Base-by-base conservation (phyloP, 2,888 invertebrate species). In the Flexamia atlantica region DNA sequence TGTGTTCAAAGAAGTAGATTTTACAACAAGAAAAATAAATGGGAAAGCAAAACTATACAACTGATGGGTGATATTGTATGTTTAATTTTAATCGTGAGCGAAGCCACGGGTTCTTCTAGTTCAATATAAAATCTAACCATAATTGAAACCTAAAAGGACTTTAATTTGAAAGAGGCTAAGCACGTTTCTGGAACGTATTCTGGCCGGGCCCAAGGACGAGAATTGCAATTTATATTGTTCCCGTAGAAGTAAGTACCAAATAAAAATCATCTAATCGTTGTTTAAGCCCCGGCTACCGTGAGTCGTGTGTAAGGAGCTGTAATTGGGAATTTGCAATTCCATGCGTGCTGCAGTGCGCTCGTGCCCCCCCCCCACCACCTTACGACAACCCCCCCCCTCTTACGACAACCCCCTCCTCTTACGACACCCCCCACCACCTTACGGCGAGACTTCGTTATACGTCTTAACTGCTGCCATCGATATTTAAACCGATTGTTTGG, bases 321-420 rank as follows among this genome's bases (percentile, higher is more conserved):
- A 70, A 70, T 70, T 70, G 70, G 70, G 40, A 70, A 70, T 70
- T 70, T 70, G 70, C 70, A 70, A 70, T 70, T 70, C 70, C 10
- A 40, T 40, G 70, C 70, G 70, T 70, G 70, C 20, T 70, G 57
- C 57, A 57, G 20, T 57, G 20, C 57, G 20, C 23, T 17, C 10
- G 2, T 7, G 3, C 46, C 20, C 64, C 64, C 57, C 57, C 64
- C 30, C 28, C 14, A 2, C 30, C 57, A 28, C 64, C 28, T 20
- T 53, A 53, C 53, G 36, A 36, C 46, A 3, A 17, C 46, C 20
- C 57, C 57, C 57, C 36, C 36, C 36, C 36, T 36, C 36, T 36
- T 36, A 36, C 36, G 36, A 36, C 36, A 36, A 36, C 50, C 50
- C 50, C 4, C 50, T 42, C 14, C 42, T n/a, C n/a, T 46, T 46